Conservation (phyloP, 92 coral and sea anemone genomes). For the Muricea muricata region DNA sequence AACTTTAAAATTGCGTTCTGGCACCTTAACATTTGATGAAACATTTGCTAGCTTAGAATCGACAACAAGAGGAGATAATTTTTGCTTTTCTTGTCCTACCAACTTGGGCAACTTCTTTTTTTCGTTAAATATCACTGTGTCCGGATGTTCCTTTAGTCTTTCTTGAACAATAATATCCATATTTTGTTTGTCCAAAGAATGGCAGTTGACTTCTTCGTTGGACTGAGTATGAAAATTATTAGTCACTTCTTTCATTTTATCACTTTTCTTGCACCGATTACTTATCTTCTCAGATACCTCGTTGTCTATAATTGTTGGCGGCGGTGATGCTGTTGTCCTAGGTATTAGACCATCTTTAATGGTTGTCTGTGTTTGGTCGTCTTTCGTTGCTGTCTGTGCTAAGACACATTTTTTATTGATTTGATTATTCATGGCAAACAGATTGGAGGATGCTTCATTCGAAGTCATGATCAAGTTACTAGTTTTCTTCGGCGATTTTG, state of each 20-base stretch:
- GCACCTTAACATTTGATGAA: neutral
- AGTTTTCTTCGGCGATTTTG: conserved; percentile 15
- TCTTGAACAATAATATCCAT: neutral
- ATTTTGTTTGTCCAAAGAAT: neutral
- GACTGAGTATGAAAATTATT: too few relatives aligned
- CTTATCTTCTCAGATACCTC: neutral
- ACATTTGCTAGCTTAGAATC: neutral
- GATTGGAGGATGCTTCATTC: neutral
- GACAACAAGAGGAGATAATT: neutral
- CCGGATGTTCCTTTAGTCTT: neutral
- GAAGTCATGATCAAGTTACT: neutral
- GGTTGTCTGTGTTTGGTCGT: too few relatives aligned
- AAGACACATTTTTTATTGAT: neutral
- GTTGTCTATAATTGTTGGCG: neutral
- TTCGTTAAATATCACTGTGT: conserved; percentile 85
- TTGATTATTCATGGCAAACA: neutral
- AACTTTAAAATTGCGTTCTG: conserved; percentile 6
- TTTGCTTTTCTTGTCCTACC: conserved; percentile 2
- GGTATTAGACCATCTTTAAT: too few relatives aligned
- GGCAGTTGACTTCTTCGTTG: neutral
- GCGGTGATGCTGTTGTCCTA: neutral
- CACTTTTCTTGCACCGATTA: neutral
- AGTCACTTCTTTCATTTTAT: too few relatives aligned
- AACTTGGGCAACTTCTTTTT: conserved; percentile 91
- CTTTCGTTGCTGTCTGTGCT: neutral